A percentile compares a stretch with the other conserved stretches of the same genome.
These are phyloP conservation scores for Lepidocolaptes lacrymiger DNA, from an alignment of 2,797 vertebrate genomes.

Conservation along the genomic window DNA sequence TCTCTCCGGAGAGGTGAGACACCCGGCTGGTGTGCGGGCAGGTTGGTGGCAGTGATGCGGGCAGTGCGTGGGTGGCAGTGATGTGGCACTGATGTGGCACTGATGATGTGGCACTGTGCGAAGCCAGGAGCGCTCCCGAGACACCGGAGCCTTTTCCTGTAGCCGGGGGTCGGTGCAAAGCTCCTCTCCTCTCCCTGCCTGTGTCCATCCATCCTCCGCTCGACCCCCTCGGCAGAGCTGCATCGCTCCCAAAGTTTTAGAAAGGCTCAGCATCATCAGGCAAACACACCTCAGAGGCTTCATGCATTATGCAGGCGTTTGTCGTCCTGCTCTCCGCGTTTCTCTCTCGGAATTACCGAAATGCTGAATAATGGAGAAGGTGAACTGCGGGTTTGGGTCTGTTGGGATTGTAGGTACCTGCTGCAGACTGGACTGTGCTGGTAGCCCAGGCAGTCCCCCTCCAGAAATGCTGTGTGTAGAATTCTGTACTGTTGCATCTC, in stretches of 20 bases:
- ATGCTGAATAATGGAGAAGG: conserved; percentile 21
- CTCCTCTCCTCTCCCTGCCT: background rate
- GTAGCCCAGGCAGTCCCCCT: background rate
- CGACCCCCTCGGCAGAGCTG: background rate
- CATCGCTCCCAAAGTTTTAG: conserved; percentile 2
- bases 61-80: background rate
- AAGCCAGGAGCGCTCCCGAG: background rate
- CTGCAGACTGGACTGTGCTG: conserved; percentile 27
- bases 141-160: background rate
- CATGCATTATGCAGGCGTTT: background rate
- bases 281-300: background rate
- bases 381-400: background rate
- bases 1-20: background rate
- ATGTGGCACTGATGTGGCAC: conserved; percentile 13
- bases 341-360: conserved; percentile 5
- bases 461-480: background rate
- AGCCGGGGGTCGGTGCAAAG: background rate
- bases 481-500: background rate
- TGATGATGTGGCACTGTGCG: background rate
- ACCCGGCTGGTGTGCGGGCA: background rate
- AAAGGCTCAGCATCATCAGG: background rate
- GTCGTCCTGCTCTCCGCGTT: background rate
- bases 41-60: background rate
- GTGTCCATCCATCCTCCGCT: background rate
- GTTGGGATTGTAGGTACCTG: background rate